phyloP scores from a whole-genome alignment of 2,888 invertebrate species.

The Andrena praecox region DNA sequence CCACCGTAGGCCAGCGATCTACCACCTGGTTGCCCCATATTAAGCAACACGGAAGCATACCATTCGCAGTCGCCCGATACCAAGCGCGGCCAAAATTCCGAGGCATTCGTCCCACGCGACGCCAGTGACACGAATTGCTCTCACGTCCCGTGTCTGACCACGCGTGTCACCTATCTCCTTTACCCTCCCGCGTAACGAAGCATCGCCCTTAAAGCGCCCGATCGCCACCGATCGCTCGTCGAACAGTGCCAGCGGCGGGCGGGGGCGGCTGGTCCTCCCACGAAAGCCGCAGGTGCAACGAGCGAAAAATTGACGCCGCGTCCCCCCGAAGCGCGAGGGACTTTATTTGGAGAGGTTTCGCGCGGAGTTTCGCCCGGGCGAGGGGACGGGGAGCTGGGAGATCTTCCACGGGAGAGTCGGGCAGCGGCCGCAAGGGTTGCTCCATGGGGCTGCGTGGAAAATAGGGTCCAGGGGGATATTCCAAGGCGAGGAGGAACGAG shows the following conservation, averaged over 20 bases:
- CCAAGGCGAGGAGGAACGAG: constrained; percentile 30
- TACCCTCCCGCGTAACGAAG: constrained; percentile 29
- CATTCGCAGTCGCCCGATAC: constrained; percentile 22
- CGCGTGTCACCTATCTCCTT: constrained; percentile 50
- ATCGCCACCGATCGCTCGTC: constrained; percentile 46
- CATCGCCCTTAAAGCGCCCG: constrained; percentile 58
- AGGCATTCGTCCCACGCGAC: constrained; percentile 2
- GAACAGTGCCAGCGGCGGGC: constrained; percentile 60
- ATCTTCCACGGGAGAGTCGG: constrained; percentile 53
- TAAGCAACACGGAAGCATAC: background rate
- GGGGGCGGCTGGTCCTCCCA: constrained; percentile 19
- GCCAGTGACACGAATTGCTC: constrained; percentile 22
- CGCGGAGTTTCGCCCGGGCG: constrained; percentile 52
- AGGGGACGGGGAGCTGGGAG: background rate
- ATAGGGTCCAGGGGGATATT: constrained; percentile 55
- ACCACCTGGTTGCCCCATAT: background rate
- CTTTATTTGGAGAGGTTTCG: constrained; percentile 73
- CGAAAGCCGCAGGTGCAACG: constrained; percentile 77
- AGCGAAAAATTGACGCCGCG: constrained; percentile 77
- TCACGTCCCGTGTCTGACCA: background rate
- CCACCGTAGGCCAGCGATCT: background rate
- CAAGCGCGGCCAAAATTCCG: background rate
- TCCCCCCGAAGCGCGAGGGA: constrained; percentile 49
- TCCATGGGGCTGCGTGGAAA: constrained; percentile 46
- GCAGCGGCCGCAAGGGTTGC: constrained; percentile 56